These are phyloP conservation scores for Collichthys lucidus DNA, from an alignment of 2,113 vertebrate genomes.

Conservation along the genomic window DNA sequence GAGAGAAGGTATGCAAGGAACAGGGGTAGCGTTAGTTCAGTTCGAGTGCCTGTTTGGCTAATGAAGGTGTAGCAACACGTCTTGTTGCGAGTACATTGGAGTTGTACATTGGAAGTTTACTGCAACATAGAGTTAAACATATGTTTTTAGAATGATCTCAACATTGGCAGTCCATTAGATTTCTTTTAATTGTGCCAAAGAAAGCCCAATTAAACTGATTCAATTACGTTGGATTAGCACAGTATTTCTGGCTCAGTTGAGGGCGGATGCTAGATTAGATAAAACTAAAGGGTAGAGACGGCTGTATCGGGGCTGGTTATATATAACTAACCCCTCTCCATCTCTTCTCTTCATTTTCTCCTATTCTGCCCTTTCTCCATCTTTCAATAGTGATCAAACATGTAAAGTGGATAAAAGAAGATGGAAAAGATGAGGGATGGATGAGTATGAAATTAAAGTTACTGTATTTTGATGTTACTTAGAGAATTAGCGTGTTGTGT, in stretches of 20 bases:
- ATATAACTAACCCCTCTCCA: slow-evolving; percentile 68
- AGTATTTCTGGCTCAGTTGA: slow-evolving; percentile 20
- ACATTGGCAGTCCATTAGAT: slow-evolving; percentile 18
- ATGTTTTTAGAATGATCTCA: background rate
- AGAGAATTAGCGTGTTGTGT: slow-evolving; percentile 43
- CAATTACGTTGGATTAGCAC: slow-evolving; percentile 27
- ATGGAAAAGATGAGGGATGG: slow-evolving; percentile 78
- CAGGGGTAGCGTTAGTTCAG: background rate
- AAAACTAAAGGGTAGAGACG: slow-evolving; percentile 38
- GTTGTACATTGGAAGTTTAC: background rate
- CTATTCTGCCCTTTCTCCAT: slow-evolving; percentile 73
- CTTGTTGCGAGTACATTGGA: slow-evolving; percentile 13
- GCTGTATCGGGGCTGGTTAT: slow-evolving; percentile 53
- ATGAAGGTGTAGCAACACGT: slow-evolving; percentile 24
- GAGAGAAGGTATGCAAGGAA: slow-evolving; percentile 89
- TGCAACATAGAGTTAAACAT: slow-evolving; percentile 12
- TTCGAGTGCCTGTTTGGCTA: slow-evolving; percentile 19
- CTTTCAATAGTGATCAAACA: slow-evolving; percentile 76
- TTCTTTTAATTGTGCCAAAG: slow-evolving; percentile 4
- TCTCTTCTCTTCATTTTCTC: slow-evolving; percentile 67
- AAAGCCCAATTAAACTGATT: slow-evolving; percentile 11
- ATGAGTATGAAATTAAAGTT: slow-evolving; percentile 72
- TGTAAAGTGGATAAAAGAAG: slow-evolving; percentile 74
- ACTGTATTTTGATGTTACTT: slow-evolving; percentile 54
- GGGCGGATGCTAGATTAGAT: slow-evolving; percentile 36